Base-by-base conservation (phyloP, 2,888 invertebrate genomes). In the Antheraea assamensis region DNA sequence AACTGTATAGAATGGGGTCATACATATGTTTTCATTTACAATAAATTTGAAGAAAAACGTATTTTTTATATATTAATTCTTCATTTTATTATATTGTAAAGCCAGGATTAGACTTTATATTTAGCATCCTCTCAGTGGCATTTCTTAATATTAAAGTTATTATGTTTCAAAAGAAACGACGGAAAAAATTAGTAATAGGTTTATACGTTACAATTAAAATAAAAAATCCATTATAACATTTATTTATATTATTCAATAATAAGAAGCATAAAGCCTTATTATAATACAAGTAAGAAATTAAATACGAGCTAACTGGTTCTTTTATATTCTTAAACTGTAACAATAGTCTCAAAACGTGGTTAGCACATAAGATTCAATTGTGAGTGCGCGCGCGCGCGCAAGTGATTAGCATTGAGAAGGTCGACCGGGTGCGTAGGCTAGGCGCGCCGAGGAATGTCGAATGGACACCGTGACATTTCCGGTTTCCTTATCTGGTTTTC, bases 331-430 rank as follows among this genome's bases (percentile, higher is more conserved):
- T 68, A 68, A 68, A 68, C 35, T 35, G 61, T 68, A 68, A 68
- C 68, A 68, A 68, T 68, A 68, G 68, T 8, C 27, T 64, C 68
- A 68, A 68, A n/a, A 31, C n/a, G 35, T 35, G 68, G 68, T 68
- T 68, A 68, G 68, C 68, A 68, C 76, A 76, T 75, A 75, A 75
- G 76, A 80, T 27, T 64, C 61, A 27, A 30, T 81, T 79, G 79
- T 82, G 70, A n/a, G n/a, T n/a, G n/a, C n/a, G n/a, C 81, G 84
- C 17, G 61, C 24, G 61, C 80, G 82, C 82, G 71, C 71, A 71
- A 70, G 79, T 84, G 86, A 88, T 89, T 89, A 90, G 89, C 92
- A 92, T 91, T 91, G 92, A 91, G 92, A 92, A 92, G 92, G 92
- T 88, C 91, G 90, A 73, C 74, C 79, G 82, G 81, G 83, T 83